Percentiles rank a stretch among this genome's conserved stretches.
phyloP scores from a whole-genome alignment of 2,797 vertebrate genomes.

The Emys orbicularis region DNA sequence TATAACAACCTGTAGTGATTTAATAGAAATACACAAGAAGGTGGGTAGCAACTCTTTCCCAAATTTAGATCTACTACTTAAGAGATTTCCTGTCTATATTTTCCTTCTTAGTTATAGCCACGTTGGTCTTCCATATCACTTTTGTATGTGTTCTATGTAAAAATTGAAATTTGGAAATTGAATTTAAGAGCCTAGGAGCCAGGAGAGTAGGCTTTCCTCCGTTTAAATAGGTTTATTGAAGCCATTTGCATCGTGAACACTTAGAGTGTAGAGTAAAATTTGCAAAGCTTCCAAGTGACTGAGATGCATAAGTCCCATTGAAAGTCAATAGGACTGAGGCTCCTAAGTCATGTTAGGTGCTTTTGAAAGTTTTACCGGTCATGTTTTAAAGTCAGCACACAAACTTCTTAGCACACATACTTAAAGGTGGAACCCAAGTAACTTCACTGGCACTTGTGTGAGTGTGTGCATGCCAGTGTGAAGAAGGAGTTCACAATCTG shows the following conservation, averaged over 20 bases:
- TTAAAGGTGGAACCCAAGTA: not conserved
- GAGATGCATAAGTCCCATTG: not conserved
- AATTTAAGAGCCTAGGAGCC: not conserved
- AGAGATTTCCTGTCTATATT: not conserved
- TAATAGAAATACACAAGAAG: not conserved
- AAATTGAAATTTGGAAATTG: not conserved
- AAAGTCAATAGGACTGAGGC: not conserved
- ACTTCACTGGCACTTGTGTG: not conserved
- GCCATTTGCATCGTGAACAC: not conserved
- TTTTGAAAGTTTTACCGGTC: not conserved
- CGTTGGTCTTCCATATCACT: not conserved
- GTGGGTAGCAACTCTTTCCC: not conserved
- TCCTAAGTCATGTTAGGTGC: not conserved
- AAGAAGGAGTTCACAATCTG: not conserved
- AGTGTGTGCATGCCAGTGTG: not conserved
- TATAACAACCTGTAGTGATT: not conserved
- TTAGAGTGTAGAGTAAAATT: not conserved
- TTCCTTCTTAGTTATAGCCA: not conserved
- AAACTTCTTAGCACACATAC: not conserved
- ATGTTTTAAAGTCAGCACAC: not conserved
- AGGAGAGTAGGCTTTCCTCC: not conserved
- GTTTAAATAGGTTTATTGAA: not conserved
- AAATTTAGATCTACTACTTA: not conserved
- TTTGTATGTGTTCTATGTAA: not conserved
- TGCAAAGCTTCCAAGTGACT: not conserved